These are phyloP conservation scores for Gopherus evgoodei DNA, from an alignment of 2,113 vertebrate species.

Conservation along the genomic window DNA sequence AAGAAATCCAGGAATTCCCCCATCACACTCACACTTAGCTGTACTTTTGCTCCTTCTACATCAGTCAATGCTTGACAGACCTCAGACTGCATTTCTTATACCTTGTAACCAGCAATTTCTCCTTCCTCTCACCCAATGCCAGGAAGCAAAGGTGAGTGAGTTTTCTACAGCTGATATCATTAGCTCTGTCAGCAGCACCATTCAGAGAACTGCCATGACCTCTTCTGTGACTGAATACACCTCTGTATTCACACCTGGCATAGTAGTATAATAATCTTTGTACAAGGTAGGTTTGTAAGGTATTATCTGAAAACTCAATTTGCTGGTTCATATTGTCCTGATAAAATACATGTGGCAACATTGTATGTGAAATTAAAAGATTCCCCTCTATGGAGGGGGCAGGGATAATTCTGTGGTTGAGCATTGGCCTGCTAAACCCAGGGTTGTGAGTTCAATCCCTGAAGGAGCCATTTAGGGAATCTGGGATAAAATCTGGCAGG, in stretches of 20 bases:
- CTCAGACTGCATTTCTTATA: background rate
- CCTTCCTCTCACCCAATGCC: background rate
- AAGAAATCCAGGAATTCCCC: background rate
- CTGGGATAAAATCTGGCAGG: no score
- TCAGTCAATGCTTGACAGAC: background rate
- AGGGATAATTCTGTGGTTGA: no score
- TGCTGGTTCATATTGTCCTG: background rate
- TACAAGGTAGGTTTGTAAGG: background rate
- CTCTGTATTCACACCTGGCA: background rate
- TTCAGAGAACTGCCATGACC: background rate
- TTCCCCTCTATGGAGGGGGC: background rate
- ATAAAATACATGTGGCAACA: background rate
- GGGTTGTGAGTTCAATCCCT: no score
- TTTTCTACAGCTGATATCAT: background rate
- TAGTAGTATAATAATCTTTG: background rate
- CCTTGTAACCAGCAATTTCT: background rate
- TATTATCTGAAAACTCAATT: background rate
- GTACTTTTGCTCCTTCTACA: background rate
- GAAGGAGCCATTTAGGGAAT: no score
- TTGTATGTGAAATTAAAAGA: background rate
- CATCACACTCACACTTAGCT: background rate
- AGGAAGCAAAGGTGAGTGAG: background rate
- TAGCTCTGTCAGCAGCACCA: background rate
- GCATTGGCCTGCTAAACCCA: no score
- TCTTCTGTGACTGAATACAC: background rate